Evolutionary conservation across 2,888 invertebrate genomes (phyloP), one percentile per base, ranked within the genome.

Genomic region (Tachina fera): DNA sequence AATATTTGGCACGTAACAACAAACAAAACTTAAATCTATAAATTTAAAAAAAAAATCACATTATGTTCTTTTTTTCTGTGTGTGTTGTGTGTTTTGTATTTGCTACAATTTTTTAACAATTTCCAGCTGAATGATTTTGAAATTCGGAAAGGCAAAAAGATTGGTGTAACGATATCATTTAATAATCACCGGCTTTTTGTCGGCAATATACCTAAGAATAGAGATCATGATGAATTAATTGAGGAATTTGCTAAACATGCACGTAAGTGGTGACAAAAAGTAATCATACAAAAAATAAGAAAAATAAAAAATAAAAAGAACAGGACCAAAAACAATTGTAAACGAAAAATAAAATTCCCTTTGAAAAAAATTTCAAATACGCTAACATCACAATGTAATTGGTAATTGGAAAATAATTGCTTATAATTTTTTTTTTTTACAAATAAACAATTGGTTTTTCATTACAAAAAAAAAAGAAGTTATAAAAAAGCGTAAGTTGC

Each of bases 201-300:
- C 96, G 98, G 98, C 95, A 98, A 98, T 97, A 98, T 98, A 96
- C 98, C 98, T 96, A 98, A 98, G 97, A 98, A 97, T 96, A 98
- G 98, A 96, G 97, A 98, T 96, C 97, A 97, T 96, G 98, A 98
- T 95, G 98, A 98, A 96, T 97, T 98, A 95, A 96, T 97, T 95
- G 98, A 98, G 96, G 98, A 98, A 96, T 98, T 98, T 96, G 96
- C 97, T 95, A 98, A 98, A 96, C 97, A 98, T 96, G 98, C 98
- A 97, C 98, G 98, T 98, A 97, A 97, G 97, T 97, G 92, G 91
- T 91, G 90, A 88, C 87, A 88, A 87, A 86, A 87, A 88, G 31
- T 31, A 31, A 31, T 31, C 31, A 31, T 31, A 31, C 31, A 86
- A 88, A 88, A 88, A 82, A 83, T 87, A 79, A 88, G 87, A 84